Conservation (phyloP, 1,140 invertebrate species). For the Drosophila ironensis region DNA sequence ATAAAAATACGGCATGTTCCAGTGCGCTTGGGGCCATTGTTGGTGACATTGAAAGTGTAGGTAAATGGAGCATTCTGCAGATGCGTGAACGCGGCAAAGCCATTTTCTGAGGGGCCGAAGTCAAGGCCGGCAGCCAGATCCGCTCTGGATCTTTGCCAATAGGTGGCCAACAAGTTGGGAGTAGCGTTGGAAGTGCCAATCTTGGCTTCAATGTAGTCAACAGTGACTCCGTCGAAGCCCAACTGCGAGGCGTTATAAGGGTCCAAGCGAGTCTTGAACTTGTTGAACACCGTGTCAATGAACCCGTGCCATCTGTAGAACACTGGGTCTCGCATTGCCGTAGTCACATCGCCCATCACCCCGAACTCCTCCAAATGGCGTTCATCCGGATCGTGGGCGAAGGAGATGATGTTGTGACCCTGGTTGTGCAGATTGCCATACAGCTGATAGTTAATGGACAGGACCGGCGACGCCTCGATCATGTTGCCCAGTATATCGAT, state of each 20-base stretch:
- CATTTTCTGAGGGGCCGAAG: slow-evolving; percentile 83
- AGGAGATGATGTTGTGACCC: slow-evolving; percentile 85
- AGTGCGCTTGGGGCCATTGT: slow-evolving; percentile 55
- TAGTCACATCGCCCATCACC: slow-evolving; percentile 87
- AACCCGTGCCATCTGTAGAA: slow-evolving; percentile 88
- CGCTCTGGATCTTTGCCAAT: slow-evolving; percentile 85
- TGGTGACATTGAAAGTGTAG: slow-evolving; percentile 83
- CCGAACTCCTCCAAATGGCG: slow-evolving; percentile 85
- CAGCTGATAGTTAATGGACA: slow-evolving; percentile 84
- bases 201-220: slow-evolving; percentile 79
- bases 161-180: slow-evolving; percentile 83
- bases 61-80: slow-evolving; percentile 86
- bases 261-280: slow-evolving; percentile 85
- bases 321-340: slow-evolving; percentile 87
- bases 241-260: slow-evolving; percentile 83
- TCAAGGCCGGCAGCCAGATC: slow-evolving; percentile 85
- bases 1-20: slow-evolving; percentile 85
- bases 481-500: slow-evolving; percentile 87
- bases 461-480: slow-evolving; percentile 83
- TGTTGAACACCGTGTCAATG: slow-evolving; percentile 86
- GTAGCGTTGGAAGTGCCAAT: slow-evolving; percentile 64
- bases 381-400: slow-evolving; percentile 85
- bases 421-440: slow-evolving; percentile 87
- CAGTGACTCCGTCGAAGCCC: slow-evolving; percentile 77
- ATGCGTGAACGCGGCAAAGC: slow-evolving; percentile 85